Conservation (phyloP, 2,113 vertebrate genomes). For the Polypterus senegalus region DNA sequence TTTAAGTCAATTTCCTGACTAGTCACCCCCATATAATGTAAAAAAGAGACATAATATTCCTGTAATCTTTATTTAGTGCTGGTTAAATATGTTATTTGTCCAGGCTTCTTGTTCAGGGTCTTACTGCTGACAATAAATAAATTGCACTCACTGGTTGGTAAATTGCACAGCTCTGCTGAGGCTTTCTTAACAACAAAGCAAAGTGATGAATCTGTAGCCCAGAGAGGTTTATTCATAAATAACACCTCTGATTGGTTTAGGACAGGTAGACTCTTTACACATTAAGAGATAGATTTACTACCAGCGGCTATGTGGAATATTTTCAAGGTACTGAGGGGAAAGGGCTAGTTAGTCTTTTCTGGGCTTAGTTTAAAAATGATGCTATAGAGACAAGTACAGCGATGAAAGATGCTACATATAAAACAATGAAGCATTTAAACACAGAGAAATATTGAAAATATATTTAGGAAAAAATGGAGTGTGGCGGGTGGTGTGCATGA, state of each 20-base stretch:
- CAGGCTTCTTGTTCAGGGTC: slow-evolving; percentile 26
- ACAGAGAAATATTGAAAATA: too few species aligned
- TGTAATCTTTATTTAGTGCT: slow-evolving; percentile 29
- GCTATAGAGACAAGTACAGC: too few species aligned
- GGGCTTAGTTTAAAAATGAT: too few species aligned
- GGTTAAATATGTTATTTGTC: slow-evolving; percentile 24
- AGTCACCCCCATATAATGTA: slow-evolving; percentile 10
- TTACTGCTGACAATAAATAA: slow-evolving; percentile 26
- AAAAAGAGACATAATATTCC: slow-evolving; percentile 16
- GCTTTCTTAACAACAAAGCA: slow-evolving; percentile 28
- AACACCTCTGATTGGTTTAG: slow-evolving; percentile 25
- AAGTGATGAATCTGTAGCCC: slow-evolving; percentile 28
- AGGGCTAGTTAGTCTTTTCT: neutral
- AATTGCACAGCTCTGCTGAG: slow-evolving; percentile 23
- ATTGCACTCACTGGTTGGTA: slow-evolving; percentile 25
- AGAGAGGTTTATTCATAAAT: slow-evolving; percentile 33
- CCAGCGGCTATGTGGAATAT: slow-evolving; percentile 5
- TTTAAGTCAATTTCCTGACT: slow-evolving; percentile 22
- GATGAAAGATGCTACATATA: too few species aligned
- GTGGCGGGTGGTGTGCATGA: too few species aligned
- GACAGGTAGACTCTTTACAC: slow-evolving; percentile 9
- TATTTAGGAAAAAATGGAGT: too few species aligned
- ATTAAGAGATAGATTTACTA: slow-evolving; percentile 22
- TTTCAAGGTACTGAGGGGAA: neutral
- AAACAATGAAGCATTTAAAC: too few species aligned